phyloP scores from a whole-genome alignment of 2,797 vertebrate species.

The Ispidina picta region DNA sequence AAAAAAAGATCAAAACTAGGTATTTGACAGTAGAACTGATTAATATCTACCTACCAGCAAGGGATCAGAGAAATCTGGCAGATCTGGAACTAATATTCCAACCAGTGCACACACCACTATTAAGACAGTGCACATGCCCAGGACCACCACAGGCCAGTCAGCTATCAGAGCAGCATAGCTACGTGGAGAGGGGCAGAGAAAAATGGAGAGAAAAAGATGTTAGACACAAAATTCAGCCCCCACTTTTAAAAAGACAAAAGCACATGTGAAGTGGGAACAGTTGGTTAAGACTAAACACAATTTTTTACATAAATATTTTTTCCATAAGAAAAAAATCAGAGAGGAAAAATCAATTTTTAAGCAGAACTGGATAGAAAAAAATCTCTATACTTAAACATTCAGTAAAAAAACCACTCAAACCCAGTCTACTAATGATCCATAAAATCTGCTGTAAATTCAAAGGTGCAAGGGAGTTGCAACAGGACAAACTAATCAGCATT shows the following conservation, averaged over 20 bases:
- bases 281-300: neutral
- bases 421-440: neutral
- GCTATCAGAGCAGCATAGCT: conserved; percentile 96
- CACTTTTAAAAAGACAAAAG: neutral
- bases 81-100: conserved; percentile 92
- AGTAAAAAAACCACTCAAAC: neutral
- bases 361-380: neutral
- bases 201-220: neutral
- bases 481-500: neutral
- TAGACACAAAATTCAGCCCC: neutral
- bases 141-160: conserved; percentile 96
- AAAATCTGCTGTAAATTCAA: neutral
- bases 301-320: neutral
- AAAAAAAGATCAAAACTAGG: neutral
- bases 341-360: neutral
- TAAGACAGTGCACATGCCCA: conserved; percentile 94
- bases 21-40: neutral
- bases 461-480: neutral
- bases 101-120: conserved; percentile 95
- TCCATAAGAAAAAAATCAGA: neutral
- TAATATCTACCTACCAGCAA: conserved; percentile 86
- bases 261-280: neutral
- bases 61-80: conserved; percentile 97
- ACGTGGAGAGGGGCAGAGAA: neutral
- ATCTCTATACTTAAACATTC: neutral